These are phyloP conservation scores for Nibea coibor DNA, from an alignment of 2,113 vertebrate species.

Conservation along the genomic window DNA sequence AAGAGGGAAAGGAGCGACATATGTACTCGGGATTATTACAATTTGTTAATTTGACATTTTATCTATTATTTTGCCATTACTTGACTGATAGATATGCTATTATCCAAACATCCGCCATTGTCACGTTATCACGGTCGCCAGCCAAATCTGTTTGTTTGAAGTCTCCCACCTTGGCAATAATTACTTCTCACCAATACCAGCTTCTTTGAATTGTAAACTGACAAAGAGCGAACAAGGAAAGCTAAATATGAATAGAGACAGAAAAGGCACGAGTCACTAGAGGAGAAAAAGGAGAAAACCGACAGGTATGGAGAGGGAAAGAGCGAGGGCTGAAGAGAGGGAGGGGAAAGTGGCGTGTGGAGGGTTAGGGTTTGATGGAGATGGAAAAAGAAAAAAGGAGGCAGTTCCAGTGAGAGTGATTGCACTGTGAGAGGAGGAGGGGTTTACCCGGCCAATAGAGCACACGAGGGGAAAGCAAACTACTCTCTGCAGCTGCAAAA, in stretches of 20 bases:
- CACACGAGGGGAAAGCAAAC: slow-evolving; percentile 22
- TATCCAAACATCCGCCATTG: slow-evolving; percentile 12
- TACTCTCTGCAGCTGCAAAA: slow-evolving; percentile 45
- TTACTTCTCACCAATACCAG: slow-evolving; percentile 11
- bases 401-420: slow-evolving; percentile 31
- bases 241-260: slow-evolving; percentile 22
- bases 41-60: neutral
- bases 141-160: slow-evolving; percentile 36
- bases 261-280: neutral
- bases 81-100: slow-evolving; percentile 11
- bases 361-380: slow-evolving; percentile 49
- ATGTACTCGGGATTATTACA: neutral
- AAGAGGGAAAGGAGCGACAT: neutral
- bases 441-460: slow-evolving; percentile 9
- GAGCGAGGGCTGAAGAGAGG: neutral
- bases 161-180: slow-evolving; percentile 22
- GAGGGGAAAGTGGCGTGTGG: slow-evolving; percentile 10
- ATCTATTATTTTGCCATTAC: neutral
- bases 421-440: slow-evolving; percentile 17
- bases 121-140: neutral
- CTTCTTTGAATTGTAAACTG: slow-evolving; percentile 34
- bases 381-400: slow-evolving; percentile 18
- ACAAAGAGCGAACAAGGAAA: neutral
- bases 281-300: neutral
- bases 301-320: neutral